A percentile compares a stretch with the other conserved stretches of the same genome.
Conservation (phyloP, 2,113 vertebrate species). For the Carlito syrichta region DNA sequence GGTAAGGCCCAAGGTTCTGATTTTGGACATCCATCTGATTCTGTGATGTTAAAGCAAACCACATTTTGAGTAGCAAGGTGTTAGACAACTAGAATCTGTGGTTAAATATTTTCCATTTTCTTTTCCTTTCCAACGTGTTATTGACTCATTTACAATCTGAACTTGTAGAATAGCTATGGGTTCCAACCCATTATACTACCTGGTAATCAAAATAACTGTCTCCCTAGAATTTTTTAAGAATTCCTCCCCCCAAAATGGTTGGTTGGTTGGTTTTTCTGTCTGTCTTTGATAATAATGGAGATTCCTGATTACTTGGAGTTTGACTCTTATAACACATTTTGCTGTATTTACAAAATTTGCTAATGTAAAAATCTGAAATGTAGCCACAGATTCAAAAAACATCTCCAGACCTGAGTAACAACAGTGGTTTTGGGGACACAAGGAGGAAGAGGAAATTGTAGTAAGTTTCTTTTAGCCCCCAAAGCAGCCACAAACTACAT, state of each 20-base stretch:
- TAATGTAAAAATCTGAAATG: conserved; percentile 25
- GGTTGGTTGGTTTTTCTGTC: neutral
- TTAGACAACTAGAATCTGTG: neutral
- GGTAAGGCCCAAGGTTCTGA: neutral
- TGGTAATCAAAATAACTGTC: neutral
- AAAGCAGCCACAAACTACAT: conserved; percentile 52
- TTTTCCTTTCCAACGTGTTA: neutral
- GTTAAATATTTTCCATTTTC: neutral
- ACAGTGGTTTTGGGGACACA: conserved; percentile 35
- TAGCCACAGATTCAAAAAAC: conserved; percentile 25
- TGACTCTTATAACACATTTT: neutral
- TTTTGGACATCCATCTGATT: neutral
- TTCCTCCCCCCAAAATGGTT: neutral
- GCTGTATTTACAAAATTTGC: conserved; percentile 16
- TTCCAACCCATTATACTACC: neutral
- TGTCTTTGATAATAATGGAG: neutral
- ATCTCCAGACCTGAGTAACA: conserved; percentile 31
- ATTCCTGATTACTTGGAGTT: neutral
- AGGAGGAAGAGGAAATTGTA: conserved; percentile 47
- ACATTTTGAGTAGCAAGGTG: neutral
- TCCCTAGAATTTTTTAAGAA: neutral
- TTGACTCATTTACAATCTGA: neutral
- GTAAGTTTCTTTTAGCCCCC: conserved; percentile 53
- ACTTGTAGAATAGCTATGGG: neutral
- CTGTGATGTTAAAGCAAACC: neutral